Evolutionary conservation across 2,113 vertebrate genomes (phyloP).

Genomic region (Nipponia nippon): DNA sequence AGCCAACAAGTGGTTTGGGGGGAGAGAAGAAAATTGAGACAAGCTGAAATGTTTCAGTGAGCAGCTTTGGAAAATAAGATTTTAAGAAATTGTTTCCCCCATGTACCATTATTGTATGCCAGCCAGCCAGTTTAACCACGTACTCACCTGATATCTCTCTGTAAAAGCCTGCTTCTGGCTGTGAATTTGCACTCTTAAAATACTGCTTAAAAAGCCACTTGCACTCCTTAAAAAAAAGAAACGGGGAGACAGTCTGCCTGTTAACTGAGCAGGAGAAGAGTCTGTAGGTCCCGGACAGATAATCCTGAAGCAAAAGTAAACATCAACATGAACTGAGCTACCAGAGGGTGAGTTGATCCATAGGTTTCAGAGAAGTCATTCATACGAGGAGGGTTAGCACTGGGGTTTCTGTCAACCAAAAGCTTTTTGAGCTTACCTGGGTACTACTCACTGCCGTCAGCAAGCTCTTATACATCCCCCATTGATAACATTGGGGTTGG

Average conservation of each 20-base stretch:
- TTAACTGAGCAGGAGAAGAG: not conserved
- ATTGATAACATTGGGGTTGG: fast-evolving
- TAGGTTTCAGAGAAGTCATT: not conserved
- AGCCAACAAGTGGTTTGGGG: not conserved
- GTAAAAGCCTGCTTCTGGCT: not conserved
- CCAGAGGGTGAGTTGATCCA: not conserved
- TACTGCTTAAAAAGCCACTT: not conserved
- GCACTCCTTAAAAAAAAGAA: not conserved
- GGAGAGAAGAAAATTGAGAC: not conserved
- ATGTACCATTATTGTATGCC: not conserved
- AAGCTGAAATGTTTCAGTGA: not conserved
- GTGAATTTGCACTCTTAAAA: not conserved
- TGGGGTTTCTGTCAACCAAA: not conserved
- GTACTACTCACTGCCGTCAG: not conserved
- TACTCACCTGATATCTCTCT: not conserved
- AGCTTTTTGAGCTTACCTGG: not conserved
- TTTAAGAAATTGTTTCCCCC: not conserved
- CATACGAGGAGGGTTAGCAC: not conserved
- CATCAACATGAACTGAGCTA: not conserved
- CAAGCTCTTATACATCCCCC: fast-evolving
- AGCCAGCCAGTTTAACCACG: not conserved
- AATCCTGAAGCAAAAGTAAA: not conserved
- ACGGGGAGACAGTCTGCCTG: not conserved
- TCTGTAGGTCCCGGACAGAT: not conserved
- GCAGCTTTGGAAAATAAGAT: not conserved